Conservation (phyloP, 2,113 vertebrate species). For the Heterotilapia buettikoferi region DNA sequence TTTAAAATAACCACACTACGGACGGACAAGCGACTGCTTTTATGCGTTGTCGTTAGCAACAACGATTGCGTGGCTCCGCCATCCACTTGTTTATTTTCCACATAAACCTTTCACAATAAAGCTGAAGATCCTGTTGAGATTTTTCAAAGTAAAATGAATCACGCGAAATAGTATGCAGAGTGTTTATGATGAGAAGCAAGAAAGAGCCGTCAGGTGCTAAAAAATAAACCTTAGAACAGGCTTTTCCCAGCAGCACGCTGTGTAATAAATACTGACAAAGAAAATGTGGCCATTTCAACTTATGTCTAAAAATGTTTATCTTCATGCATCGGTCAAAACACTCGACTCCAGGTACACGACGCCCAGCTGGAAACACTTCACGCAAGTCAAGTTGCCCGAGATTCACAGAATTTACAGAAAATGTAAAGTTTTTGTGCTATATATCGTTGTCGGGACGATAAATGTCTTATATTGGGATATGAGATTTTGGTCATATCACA, state of each 20-base stretch:
- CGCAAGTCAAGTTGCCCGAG: no score
- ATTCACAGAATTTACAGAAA: no score
- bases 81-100: not conserved
- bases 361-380: not conserved
- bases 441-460: no score
- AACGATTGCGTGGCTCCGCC: not conserved
- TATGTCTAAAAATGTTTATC: not conserved
- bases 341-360: not conserved
- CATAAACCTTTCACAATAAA: not conserved
- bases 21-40: fast-evolving
- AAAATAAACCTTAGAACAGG: not conserved
- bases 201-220: not conserved
- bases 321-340: not conserved
- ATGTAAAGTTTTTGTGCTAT: no score
- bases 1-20: not conserved
- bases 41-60: not conserved
- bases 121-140: not conserved
- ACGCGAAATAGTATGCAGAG: not conserved
- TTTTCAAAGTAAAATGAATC: not conserved
- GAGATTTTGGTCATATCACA: no score
- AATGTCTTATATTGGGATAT: no score
- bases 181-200: not conserved
- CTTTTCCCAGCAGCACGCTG: not conserved
- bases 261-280: not conserved
- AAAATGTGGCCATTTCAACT: not conserved